Conservation (phyloP, 2,888 invertebrate species). For the Oligia strigilis region DNA sequence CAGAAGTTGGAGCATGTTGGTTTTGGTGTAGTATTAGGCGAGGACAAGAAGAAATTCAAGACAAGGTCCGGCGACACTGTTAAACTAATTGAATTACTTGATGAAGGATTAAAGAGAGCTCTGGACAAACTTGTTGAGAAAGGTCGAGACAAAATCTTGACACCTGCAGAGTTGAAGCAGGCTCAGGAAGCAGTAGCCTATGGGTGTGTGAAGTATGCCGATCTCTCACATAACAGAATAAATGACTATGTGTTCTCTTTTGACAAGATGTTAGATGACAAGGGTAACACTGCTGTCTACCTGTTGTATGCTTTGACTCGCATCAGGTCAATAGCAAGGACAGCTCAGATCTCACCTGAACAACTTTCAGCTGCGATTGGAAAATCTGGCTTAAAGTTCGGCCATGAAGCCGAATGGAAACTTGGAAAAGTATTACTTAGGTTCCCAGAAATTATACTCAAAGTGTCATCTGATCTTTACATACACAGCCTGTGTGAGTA, state of each 20-base stretch:
- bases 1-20: conserved; percentile 97
- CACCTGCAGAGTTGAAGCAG: conserved; percentile 94
- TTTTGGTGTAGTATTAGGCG: conserved; percentile 99
- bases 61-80: conserved; percentile 99
- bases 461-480: conserved; percentile 95
- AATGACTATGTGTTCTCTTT: conserved; percentile 99
- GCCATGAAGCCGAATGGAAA: conserved; percentile 98
- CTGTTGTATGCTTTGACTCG: conserved; percentile 98
- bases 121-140: conserved; percentile 96
- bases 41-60: conserved; percentile 99
- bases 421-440: conserved; percentile 96
- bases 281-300: conserved; percentile 99
- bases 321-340: conserved; percentile 97
- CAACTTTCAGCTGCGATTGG: conserved; percentile 91
- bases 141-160: conserved; percentile 95
- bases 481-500: conserved; percentile 98
- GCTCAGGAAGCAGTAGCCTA: conserved; percentile 98
- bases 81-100: conserved; percentile 95
- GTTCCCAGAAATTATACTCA: conserved; percentile 96
- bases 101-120: conserved; percentile 97
- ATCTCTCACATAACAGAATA: conserved; percentile 97
- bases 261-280: conserved; percentile 99
- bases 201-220: conserved; percentile 99
- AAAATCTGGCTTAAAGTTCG: conserved; percentile 92
- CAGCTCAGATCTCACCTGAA: conserved; percentile 92